Evolutionary conservation across 1,140 invertebrate genomes (phyloP).

Genomic region (Arctopsyche grandis): DNA sequence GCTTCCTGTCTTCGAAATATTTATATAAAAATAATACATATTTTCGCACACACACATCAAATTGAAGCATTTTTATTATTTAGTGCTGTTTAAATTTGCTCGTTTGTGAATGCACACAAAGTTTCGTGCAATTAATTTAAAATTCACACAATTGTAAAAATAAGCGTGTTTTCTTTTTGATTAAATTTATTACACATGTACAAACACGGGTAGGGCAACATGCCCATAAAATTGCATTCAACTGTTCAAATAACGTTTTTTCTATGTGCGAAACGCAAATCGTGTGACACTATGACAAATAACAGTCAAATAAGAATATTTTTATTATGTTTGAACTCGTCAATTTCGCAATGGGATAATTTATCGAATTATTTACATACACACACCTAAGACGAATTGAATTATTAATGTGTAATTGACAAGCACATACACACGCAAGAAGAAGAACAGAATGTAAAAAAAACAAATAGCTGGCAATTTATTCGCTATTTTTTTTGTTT

Average conservation of each 20-base stretch:
- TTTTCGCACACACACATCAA: no score
- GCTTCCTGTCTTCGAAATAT: no score
- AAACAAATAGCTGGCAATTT: not conserved
- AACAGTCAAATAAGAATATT: not conserved
- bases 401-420: conserved; percentile 20
- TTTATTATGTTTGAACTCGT: conserved; percentile 15
- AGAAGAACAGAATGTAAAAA: not conserved
- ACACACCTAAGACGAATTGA: conserved; percentile 6
- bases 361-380: not conserved
- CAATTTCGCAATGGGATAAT: conserved; percentile 9
- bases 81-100: no score
- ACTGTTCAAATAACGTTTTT: conserved; percentile 12
- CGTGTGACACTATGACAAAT: conserved; percentile 13
- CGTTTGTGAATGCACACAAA: no score
- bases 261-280: not conserved
- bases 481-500: no score
- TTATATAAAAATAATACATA: no score
- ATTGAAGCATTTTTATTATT: no score
- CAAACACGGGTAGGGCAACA: not conserved
- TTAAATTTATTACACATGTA: no score
- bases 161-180: no score
- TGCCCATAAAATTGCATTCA: not conserved
- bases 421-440: not conserved
- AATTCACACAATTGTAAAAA: no score
- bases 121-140: no score